Conservation (phyloP, 1,140 invertebrate species). For the Saccostrea glomerata region DNA sequence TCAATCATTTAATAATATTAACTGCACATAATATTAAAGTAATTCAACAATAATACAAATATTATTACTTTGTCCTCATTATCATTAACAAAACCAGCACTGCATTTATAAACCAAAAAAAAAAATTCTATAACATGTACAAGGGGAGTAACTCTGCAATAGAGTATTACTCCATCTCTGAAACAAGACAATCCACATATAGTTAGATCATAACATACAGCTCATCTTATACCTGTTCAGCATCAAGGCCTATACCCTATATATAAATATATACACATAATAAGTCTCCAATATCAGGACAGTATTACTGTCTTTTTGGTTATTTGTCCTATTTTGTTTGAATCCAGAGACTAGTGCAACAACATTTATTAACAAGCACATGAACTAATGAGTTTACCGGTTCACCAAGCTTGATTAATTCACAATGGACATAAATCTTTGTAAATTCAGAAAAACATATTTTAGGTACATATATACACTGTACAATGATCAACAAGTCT, state of each 20-base stretch:
- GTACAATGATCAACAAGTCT: background rate
- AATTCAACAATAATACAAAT: background rate
- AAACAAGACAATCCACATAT: background rate
- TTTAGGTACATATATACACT: background rate
- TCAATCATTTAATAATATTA: background rate
- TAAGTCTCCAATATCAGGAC: background rate
- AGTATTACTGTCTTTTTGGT: background rate
- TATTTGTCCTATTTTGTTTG: too few species aligned
- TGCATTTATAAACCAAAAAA: background rate
- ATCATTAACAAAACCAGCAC: background rate
- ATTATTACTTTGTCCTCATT: background rate
- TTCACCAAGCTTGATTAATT: background rate
- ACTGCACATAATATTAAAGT: background rate
- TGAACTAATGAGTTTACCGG: background rate
- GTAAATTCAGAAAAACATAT: background rate
- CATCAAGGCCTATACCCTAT: slow-evolving; percentile 21
- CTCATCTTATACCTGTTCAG: background rate
- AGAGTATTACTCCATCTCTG: background rate
- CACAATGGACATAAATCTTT: too few species aligned
- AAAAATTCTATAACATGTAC: background rate
- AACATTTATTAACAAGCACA: background rate
- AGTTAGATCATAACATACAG: background rate
- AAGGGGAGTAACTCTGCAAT: background rate
- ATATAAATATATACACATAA: background rate
- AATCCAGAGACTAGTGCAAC: background rate